Conservation (phyloP, 2,888 invertebrate genomes). For the Mellilla xanthometata region DNA sequence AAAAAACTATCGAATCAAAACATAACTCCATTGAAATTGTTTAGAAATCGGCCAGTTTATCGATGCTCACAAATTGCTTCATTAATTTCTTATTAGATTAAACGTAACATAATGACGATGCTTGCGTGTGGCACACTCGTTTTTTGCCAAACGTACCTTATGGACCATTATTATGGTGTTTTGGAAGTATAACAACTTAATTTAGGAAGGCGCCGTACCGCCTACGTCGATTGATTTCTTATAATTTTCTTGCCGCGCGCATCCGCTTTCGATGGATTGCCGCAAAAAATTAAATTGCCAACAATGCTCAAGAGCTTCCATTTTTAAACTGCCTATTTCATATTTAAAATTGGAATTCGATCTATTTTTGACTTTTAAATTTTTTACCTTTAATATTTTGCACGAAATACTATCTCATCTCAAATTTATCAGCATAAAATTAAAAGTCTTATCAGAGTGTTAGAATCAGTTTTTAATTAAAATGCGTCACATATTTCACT, state of each 20-base stretch:
- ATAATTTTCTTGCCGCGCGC: constrained; percentile 68
- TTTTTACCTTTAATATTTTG: background rate
- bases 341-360: constrained; percentile 6
- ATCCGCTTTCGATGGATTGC: constrained; percentile 56
- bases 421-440: constrained; percentile 66
- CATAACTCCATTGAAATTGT: constrained; percentile 38
- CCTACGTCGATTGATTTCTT: constrained; percentile 75
- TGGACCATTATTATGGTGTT: constrained; percentile 66
- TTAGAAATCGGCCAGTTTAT: constrained; percentile 49
- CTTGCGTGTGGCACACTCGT: constrained; percentile 67
- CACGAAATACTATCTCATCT: constrained; percentile 5
- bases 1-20: constrained; percentile 45
- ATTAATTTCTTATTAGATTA: constrained; percentile 67
- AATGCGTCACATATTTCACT: constrained; percentile 80
- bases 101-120: constrained; percentile 60
- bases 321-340: constrained; percentile 30
- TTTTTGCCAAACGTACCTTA: constrained; percentile 70
- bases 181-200: constrained; percentile 76
- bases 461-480: constrained; percentile 80
- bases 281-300: constrained; percentile 54
- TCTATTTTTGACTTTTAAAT: background rate
- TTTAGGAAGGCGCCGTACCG: constrained; percentile 74
- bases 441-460: constrained; percentile 71
- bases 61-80: constrained; percentile 59
- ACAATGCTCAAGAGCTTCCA: constrained; percentile 27